Conservation (phyloP, 2,797 vertebrate genomes). For the Enteromius unitaeniatus region DNA sequence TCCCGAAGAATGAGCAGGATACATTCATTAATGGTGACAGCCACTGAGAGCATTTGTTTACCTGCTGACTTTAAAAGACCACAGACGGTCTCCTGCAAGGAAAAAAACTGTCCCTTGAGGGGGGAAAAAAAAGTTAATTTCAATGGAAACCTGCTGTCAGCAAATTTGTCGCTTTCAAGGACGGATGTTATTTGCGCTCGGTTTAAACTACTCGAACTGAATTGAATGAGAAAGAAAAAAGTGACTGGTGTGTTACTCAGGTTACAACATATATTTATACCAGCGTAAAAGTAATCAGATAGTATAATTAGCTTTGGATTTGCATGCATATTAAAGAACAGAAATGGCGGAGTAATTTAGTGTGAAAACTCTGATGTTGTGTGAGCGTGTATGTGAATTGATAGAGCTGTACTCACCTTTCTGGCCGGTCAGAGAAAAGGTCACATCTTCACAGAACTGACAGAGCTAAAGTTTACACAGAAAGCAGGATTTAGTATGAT, state of each 20-base stretch:
- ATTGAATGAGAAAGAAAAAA: background rate
- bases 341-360: conserved; percentile 22
- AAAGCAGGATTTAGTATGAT: conserved; percentile 16
- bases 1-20: background rate
- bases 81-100: background rate
- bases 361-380: conserved; percentile 8
- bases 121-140: conserved; percentile 4
- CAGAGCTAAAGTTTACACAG: conserved; percentile 3
- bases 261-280: conserved; percentile 35
- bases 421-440: conserved; percentile 14
- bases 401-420: conserved; percentile 37
- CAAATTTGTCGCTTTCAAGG: background rate
- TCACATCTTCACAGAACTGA: conserved; percentile 8
- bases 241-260: background rate
- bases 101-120: conserved; percentile 7
- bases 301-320: conserved; percentile 16
- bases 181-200: background rate
- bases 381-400: conserved; percentile 5
- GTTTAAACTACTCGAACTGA: conserved; percentile 12
- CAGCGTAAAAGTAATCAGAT: conserved; percentile 18
- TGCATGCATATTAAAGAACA: conserved; percentile 49
- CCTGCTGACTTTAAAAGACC: conserved; percentile 7
- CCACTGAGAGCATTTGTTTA: conserved; percentile 1
- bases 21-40: conserved; percentile 15
- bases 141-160: conserved; percentile 7